These are phyloP conservation scores for Mionectes macconnelli DNA, from an alignment of 2,113 vertebrate genomes.

Conservation along the genomic window DNA sequence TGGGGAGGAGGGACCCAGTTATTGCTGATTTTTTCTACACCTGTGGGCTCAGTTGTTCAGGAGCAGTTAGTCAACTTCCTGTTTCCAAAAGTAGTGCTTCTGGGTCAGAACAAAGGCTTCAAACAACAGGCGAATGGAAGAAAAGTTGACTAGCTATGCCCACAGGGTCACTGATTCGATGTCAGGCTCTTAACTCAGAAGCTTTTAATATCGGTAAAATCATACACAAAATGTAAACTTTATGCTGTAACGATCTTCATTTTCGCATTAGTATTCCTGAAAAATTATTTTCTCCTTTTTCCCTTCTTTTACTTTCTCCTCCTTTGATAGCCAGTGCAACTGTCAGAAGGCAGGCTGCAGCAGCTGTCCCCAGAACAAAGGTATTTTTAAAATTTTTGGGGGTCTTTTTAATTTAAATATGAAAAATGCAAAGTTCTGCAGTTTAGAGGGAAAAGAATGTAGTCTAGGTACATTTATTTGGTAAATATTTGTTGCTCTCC, in stretches of 20 bases:
- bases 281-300: neutral
- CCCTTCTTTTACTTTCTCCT: neutral
- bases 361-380: conserved; percentile 77
- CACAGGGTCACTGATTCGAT: neutral
- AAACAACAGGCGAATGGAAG: neutral
- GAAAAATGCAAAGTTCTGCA: neutral
- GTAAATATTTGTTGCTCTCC: neutral
- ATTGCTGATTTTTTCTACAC: neutral
- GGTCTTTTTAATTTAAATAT: neutral
- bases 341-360: conserved; percentile 72
- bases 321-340: conserved; percentile 64
- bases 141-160: neutral
- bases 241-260: neutral
- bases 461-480: neutral
- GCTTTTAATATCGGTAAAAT: neutral
- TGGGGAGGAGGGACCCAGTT: neutral
- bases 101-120: neutral
- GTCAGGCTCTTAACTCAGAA: neutral
- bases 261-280: neutral
- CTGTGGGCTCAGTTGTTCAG: neutral
- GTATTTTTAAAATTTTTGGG: conserved; percentile 53
- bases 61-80: neutral
- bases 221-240: neutral
- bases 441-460: neutral
- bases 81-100: neutral